Evolutionary conservation across 2,797 vertebrate genomes (phyloP), one percentile per base, ranked within the genome.

Genomic region (Dallia pectoralis): DNA sequence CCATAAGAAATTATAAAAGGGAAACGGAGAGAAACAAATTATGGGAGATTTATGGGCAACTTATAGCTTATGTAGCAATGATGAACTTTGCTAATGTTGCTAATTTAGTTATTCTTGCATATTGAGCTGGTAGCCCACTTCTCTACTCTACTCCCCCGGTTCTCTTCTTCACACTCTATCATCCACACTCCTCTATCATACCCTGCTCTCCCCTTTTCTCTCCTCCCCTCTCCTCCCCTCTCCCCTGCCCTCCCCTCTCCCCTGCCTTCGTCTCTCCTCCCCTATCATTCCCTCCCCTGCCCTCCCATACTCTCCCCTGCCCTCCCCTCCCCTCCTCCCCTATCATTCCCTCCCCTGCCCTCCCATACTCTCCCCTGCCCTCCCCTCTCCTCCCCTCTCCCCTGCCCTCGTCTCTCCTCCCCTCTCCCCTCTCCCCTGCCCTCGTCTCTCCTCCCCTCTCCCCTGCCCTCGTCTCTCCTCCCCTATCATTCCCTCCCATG

Each of bases 21-120:
- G 62, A 65, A 70, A 65, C 59, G 68, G 47, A 72, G 67, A 79
- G 64, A 73, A 69, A 29, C 59, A 1, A 18, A 65, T 61, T 73
- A 71, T 5, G 62, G 63, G 72, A 53, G 29, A 74, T 30, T 69
- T 78, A 71, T 71, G 75, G 81, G 83, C 73, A 75, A 75, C 69
- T 18, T 68, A 78, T 71, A 71, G 73, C 65, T 66, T 76, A 48
- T 59, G 71, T 49, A 65, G 71, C 40, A 8, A 72, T 70, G 44
- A 29, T 33, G 74, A 70, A 69, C 79, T 78, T 14, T 85, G 81
- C 40, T 44, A 84, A 62, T 36, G 6, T 14, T 8, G 27, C 16
- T 36, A 61, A 61, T 71, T 53, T 27, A 62, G 70, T 71, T 71
- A 71, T 71, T 71, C 56, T 62, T 56, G 29, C 56, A 71, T 48